phyloP scores from a whole-genome alignment of 1,140 invertebrate genomes.

The Leptinotarsa defecta region DNA sequence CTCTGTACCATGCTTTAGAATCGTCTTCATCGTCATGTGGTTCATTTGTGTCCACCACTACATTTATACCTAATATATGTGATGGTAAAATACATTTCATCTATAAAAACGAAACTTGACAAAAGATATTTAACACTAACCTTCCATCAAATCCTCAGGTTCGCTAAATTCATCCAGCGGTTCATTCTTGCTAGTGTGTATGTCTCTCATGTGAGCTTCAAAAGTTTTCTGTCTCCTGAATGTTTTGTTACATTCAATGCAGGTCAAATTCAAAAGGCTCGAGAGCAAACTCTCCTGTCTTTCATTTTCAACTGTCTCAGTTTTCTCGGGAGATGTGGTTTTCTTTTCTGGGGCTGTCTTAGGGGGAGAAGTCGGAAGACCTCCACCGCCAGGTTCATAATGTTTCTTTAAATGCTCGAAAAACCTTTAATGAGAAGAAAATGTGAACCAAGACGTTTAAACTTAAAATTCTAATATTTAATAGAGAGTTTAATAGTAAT shows the following conservation, averaged over 20 bases:
- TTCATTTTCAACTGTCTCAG: conserved; percentile 22
- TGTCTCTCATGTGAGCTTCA: conserved; percentile 65
- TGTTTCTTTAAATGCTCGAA: conserved; percentile 80
- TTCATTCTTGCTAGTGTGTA: conserved; percentile 59
- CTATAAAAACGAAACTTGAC: neutral
- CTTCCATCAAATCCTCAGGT: conserved; percentile 81
- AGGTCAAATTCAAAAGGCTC: conserved; percentile 55
- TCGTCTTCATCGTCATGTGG: conserved; percentile 46
- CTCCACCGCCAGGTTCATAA: conserved; percentile 66
- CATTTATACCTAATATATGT: conserved; percentile 48
- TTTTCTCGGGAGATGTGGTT: neutral
- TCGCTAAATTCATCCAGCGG: conserved; percentile 72
- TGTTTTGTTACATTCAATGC: conserved; percentile 66
- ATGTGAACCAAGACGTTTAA: no score
- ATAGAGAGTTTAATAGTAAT: no score
- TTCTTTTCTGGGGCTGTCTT: neutral
- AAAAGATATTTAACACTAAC: conserved; percentile 44
- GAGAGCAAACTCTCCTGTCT: conserved; percentile 49
- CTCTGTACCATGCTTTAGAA: conserved; percentile 53
- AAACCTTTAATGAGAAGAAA: conserved; percentile 59
- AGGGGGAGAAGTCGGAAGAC: conserved; percentile 14
- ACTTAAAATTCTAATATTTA: no score
- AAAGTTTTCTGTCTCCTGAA: conserved; percentile 70
- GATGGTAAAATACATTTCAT: neutral
- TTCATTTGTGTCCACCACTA: conserved; percentile 50